phyloP scores from a whole-genome alignment of 2,113 vertebrate genomes.

The Osmerus mordax region DNA sequence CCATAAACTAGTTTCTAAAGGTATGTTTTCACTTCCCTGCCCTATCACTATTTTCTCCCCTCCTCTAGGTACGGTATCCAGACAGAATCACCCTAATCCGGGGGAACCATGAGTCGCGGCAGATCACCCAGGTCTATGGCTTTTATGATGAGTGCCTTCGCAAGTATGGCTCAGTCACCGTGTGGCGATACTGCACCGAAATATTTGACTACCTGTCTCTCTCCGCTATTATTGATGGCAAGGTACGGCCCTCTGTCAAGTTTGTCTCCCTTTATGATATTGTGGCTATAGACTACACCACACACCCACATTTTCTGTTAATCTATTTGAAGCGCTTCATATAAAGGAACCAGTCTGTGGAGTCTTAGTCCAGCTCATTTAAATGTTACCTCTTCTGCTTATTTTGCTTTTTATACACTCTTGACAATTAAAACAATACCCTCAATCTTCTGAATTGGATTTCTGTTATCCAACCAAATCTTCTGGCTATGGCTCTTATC shows the following conservation, averaged over 20 bases:
- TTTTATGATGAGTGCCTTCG: conserved; percentile 95
- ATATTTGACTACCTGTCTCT: conserved; percentile 96
- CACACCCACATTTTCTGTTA: not conserved
- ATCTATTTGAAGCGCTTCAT: not conserved
- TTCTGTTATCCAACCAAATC: too few relatives aligned
- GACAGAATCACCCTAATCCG: conserved; percentile 93
- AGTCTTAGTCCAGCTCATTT: not conserved
- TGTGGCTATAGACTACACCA: too few relatives aligned
- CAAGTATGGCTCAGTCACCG: conserved; percentile 92
- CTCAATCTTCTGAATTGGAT: too few relatives aligned
- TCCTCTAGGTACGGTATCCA: conserved; percentile 85
- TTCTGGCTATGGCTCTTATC: too few relatives aligned
- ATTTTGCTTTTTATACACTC: too few relatives aligned
- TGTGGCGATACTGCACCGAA: conserved; percentile 96
- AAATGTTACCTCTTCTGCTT: too few relatives aligned
- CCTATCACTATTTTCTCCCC: not conserved
- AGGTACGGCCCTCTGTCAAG: conserved; percentile 66
- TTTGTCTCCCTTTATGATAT: not conserved
- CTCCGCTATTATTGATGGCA: conserved; percentile 93
- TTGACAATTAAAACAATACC: too few relatives aligned
- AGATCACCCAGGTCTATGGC: conserved; percentile 94
- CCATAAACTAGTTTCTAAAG: too few relatives aligned
- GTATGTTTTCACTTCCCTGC: not conserved
- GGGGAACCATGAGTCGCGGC: conserved; percentile 91
- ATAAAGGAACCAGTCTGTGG: not conserved